phyloP scores from a whole-genome alignment of 2,113 vertebrate species.

The Cavia aperea region DNA sequence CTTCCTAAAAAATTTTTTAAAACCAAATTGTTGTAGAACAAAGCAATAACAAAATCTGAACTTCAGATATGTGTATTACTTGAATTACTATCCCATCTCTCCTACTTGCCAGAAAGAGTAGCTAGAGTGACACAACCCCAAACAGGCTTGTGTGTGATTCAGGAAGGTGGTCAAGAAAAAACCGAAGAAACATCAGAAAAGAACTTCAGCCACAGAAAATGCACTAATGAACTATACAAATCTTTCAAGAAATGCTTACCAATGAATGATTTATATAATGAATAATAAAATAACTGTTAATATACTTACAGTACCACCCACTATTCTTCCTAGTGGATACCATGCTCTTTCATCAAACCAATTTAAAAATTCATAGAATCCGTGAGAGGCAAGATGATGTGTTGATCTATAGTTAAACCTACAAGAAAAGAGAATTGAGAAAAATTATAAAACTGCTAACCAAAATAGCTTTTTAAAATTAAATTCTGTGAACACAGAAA shows the following conservation, averaged over 20 bases:
- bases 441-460: conserved; percentile 44
- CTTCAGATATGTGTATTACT: neutral
- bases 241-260: neutral
- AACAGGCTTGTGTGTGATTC: neutral
- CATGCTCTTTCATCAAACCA: conserved; percentile 99
- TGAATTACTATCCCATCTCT: neutral
- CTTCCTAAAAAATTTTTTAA: neutral
- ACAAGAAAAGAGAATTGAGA: conserved; percentile 57
- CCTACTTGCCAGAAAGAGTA: conserved; percentile 20
- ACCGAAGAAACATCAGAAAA: neutral
- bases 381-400: conserved; percentile 97
- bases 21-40: neutral
- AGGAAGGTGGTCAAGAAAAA: neutral
- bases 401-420: conserved; percentile 99
- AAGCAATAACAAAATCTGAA: conserved; percentile 12
- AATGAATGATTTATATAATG: conserved; percentile 34
- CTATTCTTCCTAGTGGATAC: conserved; percentile 98
- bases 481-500: conserved; percentile 2
- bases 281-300: conserved; percentile 35
- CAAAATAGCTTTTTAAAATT: neutral
- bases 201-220: neutral
- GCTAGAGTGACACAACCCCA: neutral
- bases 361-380: conserved; percentile 99
- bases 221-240: neutral
- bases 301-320: conserved; percentile 96